Evolutionary conservation across 2,113 vertebrate genomes (phyloP), one percentile per base, ranked within the genome.

Genomic region (Gobius niger): DNA sequence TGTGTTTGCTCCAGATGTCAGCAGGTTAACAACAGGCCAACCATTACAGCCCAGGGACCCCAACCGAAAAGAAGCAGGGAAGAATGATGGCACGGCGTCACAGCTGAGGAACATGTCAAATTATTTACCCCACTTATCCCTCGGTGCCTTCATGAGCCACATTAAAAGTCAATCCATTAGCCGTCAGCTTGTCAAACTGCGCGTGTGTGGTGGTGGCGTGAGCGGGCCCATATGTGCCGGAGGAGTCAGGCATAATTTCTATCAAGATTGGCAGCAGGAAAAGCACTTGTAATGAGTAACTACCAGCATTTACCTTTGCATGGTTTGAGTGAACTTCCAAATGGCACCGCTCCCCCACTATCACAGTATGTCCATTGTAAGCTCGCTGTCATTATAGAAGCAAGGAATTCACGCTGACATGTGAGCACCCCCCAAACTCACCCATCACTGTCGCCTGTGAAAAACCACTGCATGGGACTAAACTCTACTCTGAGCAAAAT

Each of bases 1-100:
- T 80, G 68, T 88, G 85, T 87, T 87, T 83, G 67, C 49, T 47
- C 78, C 88, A 91, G 77, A 85, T 85, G 88, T 87, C 85, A 86
- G 9, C 64, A 54, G 85, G 89, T 88, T 89, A 86, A 90, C 76
- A 80, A 68, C 83, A 51, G 83, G 81, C 67, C 77, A 80, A 64
- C 67, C 82, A 82, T 90, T 86, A 80, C 84, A 83, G 56, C 76
- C 59, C 9, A 42, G 60, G 70, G 72, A 71, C 69, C 67, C 52
- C 67, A 75, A 62, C 76, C 80, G 63, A 63, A 34, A 34, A 34
- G 50, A 61, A 6, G 62, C 44, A 34, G 53, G 46, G 57, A 67
- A 60, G 50, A 52, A 64, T 13, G 56, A 46, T 47, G 44, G 49
- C 9, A 44, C 56, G 64, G 42, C 44, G 40, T 41, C 51, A 53